These are phyloP conservation scores for Heptranchias perlo DNA, from an alignment of 2,113 vertebrate species.

Conservation along the genomic window DNA sequence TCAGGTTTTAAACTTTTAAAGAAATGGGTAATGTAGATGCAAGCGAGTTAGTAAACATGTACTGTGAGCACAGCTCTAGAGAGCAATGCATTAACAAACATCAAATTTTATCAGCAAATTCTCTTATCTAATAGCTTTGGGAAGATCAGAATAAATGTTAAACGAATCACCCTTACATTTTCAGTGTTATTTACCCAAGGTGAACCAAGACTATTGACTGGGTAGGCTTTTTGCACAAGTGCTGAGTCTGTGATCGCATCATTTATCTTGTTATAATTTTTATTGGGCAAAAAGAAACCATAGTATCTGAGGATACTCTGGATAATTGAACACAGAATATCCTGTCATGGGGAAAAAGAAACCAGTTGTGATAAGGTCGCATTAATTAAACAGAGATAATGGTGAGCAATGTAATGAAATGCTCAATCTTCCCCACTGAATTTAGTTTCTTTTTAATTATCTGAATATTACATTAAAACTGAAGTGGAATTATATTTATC, in stretches of 20 bases:
- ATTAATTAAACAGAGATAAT: constrained; percentile 1
- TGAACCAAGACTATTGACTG: background rate
- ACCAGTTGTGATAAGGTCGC: background rate
- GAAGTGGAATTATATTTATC: background rate
- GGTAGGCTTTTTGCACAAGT: background rate
- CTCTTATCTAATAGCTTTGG: background rate
- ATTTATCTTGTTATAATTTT: background rate
- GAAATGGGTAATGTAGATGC: background rate
- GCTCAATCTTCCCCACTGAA: background rate
- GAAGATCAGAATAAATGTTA: background rate
- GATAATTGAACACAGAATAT: constrained; percentile 1
- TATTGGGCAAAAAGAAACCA: background rate
- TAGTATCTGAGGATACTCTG: background rate
- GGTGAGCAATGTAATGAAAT: background rate
- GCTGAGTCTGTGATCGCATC: background rate
- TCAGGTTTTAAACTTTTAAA: background rate
- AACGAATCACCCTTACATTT: background rate
- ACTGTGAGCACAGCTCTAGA: background rate
- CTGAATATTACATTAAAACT: background rate
- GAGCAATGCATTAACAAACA: background rate
- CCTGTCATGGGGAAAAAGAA: background rate
- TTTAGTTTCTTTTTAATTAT: background rate
- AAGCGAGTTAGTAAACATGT: background rate
- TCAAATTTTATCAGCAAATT: background rate
- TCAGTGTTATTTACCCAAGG: background rate